Evolutionary conservation across 2,888 invertebrate species (phyloP).

Genomic region (Cancer borealis): DNA sequence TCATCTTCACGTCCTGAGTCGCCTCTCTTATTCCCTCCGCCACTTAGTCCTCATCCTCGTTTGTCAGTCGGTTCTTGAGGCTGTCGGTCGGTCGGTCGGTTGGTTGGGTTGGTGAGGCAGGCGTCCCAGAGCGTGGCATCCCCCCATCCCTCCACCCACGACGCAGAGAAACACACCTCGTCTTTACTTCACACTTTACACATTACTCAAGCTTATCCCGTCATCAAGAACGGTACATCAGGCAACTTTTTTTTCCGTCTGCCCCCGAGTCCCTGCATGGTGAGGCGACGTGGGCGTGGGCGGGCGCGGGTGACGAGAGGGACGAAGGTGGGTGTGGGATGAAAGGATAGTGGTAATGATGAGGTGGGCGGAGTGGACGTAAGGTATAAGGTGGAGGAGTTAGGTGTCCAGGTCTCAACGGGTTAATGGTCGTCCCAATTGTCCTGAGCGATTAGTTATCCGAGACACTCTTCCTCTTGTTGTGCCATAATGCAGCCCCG

Average conservation of each 20-base stretch:
- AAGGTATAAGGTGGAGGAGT: neutral
- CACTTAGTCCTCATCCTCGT: neutral
- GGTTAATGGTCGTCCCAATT: neutral
- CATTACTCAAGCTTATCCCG: slow-evolving; percentile 3
- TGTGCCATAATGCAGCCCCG: neutral
- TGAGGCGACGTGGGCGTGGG: neutral
- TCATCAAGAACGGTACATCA: neutral
- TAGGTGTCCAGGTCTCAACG: neutral
- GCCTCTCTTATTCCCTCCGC: no score
- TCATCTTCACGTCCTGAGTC: neutral
- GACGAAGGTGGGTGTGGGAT: neutral
- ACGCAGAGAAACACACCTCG: neutral
- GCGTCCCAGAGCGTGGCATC: neutral
- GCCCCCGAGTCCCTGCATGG: neutral
- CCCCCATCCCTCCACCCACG: neutral
- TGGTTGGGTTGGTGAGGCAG: no score
- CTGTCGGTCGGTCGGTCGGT: neutral
- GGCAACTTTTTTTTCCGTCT: neutral
- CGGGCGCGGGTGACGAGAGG: neutral
- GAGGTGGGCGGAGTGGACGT: neutral
- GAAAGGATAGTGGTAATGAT: no score
- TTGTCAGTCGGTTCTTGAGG: neutral
- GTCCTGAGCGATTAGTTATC: neutral
- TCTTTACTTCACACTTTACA: neutral
- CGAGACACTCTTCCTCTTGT: neutral